A percentile compares a stretch with the other conserved stretches of the same genome.
These are phyloP conservation scores for Microchrysa polita DNA, from an alignment of 2,888 invertebrate species.

Conservation along the genomic window DNA sequence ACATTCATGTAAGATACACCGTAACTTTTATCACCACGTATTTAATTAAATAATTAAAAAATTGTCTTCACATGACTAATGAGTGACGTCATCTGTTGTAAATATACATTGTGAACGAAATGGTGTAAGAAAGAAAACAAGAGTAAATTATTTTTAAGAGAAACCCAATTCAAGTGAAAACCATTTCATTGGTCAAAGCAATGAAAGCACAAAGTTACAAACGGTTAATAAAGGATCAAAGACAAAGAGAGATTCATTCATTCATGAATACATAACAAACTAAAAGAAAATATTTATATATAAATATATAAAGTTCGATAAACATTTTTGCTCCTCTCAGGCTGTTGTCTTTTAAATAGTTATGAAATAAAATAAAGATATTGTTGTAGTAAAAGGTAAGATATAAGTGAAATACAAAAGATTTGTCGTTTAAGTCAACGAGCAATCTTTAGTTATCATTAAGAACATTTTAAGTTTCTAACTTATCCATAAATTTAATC, in stretches of 20 bases:
- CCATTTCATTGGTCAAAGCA: not conserved
- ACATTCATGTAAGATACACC: too few relatives aligned
- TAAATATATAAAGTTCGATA: slow-evolving; percentile 35
- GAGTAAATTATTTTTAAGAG: not conserved
- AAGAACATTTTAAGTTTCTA: too few relatives aligned
- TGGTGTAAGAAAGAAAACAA: not conserved
- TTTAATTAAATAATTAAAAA: not conserved
- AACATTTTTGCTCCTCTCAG: slow-evolving; percentile 43
- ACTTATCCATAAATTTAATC: too few relatives aligned
- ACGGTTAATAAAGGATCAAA: too few relatives aligned
- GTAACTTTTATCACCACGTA: too few relatives aligned
- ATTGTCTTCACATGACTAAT: not conserved
- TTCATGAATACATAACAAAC: too few relatives aligned
- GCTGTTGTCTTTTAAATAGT: slow-evolving; percentile 41
- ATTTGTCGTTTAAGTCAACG: not conserved
- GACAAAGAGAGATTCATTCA: too few relatives aligned
- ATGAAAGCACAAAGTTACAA: not conserved
- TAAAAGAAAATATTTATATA: not conserved
- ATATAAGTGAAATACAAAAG: not conserved
- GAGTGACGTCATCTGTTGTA: too few relatives aligned
- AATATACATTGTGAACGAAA: not conserved
- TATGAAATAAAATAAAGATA: slow-evolving; percentile 5
- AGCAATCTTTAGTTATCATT: too few relatives aligned
- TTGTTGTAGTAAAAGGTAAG: slow-evolving; percentile 13
- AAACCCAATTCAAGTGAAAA: not conserved